Evolutionary conservation across 2,113 vertebrate genomes (phyloP), one percentile per base, ranked within the genome.

Genomic region (Pollachius pollachius): DNA sequence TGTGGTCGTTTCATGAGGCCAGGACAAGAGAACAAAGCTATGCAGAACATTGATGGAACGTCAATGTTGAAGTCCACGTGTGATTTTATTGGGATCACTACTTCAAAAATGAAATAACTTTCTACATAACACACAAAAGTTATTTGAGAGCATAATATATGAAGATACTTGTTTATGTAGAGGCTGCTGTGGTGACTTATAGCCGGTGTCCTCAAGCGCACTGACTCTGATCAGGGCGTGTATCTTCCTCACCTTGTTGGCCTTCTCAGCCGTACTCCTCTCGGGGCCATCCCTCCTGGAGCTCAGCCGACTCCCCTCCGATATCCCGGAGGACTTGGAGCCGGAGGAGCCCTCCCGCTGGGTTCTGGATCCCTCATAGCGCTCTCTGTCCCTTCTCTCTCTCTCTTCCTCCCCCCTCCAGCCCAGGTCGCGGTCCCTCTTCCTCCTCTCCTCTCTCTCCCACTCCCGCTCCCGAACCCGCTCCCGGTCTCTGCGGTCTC

Each of bases 291-390:
- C 78, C 64, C 58, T 81, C 62, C 30, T 34, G 12, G 63, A 56
- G 37, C 67, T 72, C 21, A 34, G 69, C 64, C 25, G 76, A 23
- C 41, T 15, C 17, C 65, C 75, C 18, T 83, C 81, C 0, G 18
- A 80, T 61, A 73, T 72, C 75, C 4, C 41, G 7, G 73, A 75
- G 0, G 69, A 70, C 63, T 70, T 72, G 0, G 25, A 60, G 11
- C 71, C 73, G 0, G 67, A 66, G 1, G 52, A 5, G 0, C 12
- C 48, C 0, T 81, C 85, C 0, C 21, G 59, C 0, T 82, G 25
- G 0, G 18, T 5, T 48, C 79, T 76, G 62, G 76, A 85, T 30
- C 82, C 80, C 5, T 83, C 82, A 66, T 30, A 70, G 27, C 82
- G 79, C 0, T 83, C 85, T 13, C 56, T 64, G 1, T 82, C 83